phyloP scores from a whole-genome alignment of 2,888 invertebrate species.

The Phasia obesa region DNA sequence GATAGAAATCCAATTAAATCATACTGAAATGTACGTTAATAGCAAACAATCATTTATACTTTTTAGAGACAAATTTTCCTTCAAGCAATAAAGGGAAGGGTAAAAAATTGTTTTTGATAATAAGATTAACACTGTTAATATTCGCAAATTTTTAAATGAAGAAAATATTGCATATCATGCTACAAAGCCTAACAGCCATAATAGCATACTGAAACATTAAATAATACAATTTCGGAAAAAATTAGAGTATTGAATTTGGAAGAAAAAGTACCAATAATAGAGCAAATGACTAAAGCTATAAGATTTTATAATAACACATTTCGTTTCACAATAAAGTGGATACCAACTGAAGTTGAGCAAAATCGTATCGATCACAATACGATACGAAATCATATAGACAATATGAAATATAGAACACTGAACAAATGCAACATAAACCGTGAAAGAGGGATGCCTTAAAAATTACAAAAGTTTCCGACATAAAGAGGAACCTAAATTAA shows the following conservation, averaged over 20 bases:
- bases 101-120: conserved; percentile 59
- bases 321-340: conserved; percentile 60
- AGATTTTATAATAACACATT: conserved; percentile 67
- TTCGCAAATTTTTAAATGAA: conserved; percentile 57
- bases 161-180: conserved; percentile 60
- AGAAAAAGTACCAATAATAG: conserved; percentile 58
- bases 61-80: conserved; percentile 57
- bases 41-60: conserved; percentile 46
- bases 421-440: conserved; percentile 1
- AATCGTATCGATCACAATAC: conserved; percentile 28
- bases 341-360: conserved; percentile 58
- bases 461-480: not conserved
- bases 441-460: not conserved
- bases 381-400: conserved; percentile 13
- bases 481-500: no score
- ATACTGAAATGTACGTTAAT: conserved; percentile 29
- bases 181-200: conserved; percentile 52
- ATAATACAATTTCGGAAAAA: conserved; percentile 65
- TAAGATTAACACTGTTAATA: conserved; percentile 62
- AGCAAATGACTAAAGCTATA: conserved; percentile 67
- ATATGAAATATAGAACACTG: not conserved
- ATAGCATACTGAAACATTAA: conserved; percentile 29
- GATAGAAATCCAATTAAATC: conserved; percentile 66
- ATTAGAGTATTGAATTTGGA: conserved; percentile 62
- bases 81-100: conserved; percentile 57